These are phyloP conservation scores for Drosophila navojoa DNA, from an alignment of 1,140 invertebrate species.

Conservation along the genomic window DNA sequence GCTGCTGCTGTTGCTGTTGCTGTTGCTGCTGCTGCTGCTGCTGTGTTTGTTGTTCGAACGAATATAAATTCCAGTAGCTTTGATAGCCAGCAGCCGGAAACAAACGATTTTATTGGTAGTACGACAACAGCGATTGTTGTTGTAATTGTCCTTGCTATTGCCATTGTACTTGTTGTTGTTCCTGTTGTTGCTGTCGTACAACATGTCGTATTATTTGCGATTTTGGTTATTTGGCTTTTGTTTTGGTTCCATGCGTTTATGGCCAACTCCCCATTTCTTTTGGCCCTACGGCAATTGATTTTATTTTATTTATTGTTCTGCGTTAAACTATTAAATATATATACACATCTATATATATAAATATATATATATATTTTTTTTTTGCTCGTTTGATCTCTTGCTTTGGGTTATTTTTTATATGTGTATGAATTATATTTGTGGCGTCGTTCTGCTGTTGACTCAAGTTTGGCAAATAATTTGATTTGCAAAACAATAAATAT, in stretches of 20 bases:
- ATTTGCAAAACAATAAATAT: conserved; percentile 76
- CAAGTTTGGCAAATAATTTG: conserved; percentile 82
- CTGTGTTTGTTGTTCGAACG: conserved; percentile 69
- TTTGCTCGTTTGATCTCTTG: conserved; percentile 36
- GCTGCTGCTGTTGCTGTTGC: conserved; percentile 49
- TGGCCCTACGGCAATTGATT: conserved; percentile 63
- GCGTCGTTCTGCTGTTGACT: conserved; percentile 80
- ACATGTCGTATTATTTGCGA: conserved; percentile 76
- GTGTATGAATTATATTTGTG: conserved; percentile 70
- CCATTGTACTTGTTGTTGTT: conserved; percentile 45
- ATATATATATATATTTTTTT: conserved; percentile 23
- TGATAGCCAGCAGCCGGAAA: conserved; percentile 76
- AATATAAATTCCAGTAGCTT: conserved; percentile 78
- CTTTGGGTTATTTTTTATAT: conserved; percentile 15
- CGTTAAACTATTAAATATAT: conserved; percentile 74
- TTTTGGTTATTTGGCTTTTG: conserved; percentile 70
- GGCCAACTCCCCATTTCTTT: conserved; percentile 35
- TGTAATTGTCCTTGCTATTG: conserved; percentile 51
- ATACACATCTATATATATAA: neutral
- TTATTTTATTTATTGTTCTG: conserved; percentile 81
- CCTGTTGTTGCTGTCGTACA: conserved; percentile 57
- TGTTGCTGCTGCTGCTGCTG: conserved; percentile 62
- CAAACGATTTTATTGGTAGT: conserved; percentile 78
- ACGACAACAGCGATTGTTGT: conserved; percentile 50
- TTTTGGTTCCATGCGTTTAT: conserved; percentile 46